A percentile compares a stretch with the other conserved stretches of the same genome.
phyloP scores from a whole-genome alignment of 2,888 invertebrate genomes.

The Pachydiplax longipennis region DNA sequence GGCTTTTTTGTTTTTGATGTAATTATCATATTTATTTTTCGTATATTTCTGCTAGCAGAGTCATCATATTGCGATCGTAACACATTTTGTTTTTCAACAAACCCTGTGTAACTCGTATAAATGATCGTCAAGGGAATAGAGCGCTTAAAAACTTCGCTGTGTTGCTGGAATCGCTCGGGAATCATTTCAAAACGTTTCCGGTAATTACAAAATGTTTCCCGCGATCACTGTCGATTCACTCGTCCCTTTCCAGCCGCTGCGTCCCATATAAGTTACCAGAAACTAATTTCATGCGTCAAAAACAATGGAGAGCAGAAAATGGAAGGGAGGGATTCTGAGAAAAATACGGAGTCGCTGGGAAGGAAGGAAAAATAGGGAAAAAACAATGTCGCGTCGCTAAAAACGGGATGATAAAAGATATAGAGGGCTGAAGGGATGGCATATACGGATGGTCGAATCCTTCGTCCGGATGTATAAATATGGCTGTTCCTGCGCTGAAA shows the following conservation, averaged over 20 bases:
- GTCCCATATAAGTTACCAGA: neutral
- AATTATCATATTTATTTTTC: too few species aligned
- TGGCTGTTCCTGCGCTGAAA: conserved; percentile 7
- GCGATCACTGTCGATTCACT: neutral
- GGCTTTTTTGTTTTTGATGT: too few species aligned
- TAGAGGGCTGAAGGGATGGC: neutral
- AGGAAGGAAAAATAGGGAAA: neutral
- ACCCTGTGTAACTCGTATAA: too few species aligned
- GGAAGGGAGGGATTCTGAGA: neutral
- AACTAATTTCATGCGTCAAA: neutral
- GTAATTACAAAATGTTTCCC: neutral
- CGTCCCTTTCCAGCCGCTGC: neutral
- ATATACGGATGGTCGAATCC: neutral
- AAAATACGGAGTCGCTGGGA: neutral
- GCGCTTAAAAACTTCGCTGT: neutral
- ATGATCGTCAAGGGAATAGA: neutral
- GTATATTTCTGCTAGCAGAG: too few species aligned
- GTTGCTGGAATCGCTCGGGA: neutral
- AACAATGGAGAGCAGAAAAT: neutral
- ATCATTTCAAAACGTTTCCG: neutral
- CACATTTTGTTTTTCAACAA: too few species aligned
- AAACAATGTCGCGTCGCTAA: neutral
- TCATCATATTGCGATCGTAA: too few species aligned
- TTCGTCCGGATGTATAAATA: conserved; percentile 15
- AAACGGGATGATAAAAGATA: neutral